phyloP scores from a whole-genome alignment of 2,888 invertebrate species.

The Campoletis raptor region DNA sequence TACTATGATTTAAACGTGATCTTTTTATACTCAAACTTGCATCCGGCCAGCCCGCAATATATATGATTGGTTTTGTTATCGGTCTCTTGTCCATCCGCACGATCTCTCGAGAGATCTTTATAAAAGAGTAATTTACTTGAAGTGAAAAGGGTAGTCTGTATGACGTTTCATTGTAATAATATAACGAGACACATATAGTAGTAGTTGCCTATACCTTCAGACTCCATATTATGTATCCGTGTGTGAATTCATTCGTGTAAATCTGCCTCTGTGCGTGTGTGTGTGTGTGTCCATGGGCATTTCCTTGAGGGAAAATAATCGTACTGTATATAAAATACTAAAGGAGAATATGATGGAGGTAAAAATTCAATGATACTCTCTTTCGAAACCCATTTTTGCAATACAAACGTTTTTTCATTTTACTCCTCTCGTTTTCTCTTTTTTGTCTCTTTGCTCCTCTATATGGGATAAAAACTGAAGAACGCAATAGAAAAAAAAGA shows the following conservation, averaged over 20 bases:
- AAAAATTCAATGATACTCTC: constrained; percentile 36
- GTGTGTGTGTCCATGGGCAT: neutral
- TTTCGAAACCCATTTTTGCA: constrained; percentile 36
- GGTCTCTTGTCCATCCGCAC: constrained; percentile 40
- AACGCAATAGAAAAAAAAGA: neutral
- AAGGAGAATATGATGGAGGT: constrained; percentile 16
- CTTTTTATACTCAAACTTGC: constrained; percentile 22
- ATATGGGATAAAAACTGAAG: neutral
- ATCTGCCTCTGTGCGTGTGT: neutral
- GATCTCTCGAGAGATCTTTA: constrained; percentile 41
- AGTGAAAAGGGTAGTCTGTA: constrained; percentile 31
- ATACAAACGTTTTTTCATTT: constrained; percentile 20
- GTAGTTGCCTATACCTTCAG: neutral
- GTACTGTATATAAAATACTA: constrained; percentile 11
- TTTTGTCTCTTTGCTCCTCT: neutral
- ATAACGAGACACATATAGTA: constrained; percentile 5
- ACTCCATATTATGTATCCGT: neutral
- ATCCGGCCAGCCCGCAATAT: neutral
- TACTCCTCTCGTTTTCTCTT: neutral
- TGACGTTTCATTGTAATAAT: constrained; percentile 23
- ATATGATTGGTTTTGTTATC: constrained; percentile 60
- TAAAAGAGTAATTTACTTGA: constrained; percentile 52
- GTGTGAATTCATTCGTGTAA: neutral
- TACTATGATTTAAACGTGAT: constrained; percentile 54
- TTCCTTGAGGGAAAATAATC: neutral